A percentile compares a stretch with the other conserved stretches of the same genome.
Evolutionary conservation across 2,797 vertebrate genomes (phyloP).

Genomic region (Pagetopsis macropterus): DNA sequence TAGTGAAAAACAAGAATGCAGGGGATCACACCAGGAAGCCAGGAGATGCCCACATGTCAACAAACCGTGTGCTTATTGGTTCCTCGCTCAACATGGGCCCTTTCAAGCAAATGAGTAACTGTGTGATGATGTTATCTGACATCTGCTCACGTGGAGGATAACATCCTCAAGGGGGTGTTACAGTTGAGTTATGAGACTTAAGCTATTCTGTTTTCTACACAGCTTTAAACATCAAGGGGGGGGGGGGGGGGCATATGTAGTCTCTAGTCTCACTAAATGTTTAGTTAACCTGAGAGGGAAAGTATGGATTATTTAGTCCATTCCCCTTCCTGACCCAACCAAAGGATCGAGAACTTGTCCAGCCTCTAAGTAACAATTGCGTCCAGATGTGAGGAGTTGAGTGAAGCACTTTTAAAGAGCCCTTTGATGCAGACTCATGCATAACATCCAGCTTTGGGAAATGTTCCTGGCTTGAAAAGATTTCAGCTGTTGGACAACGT

Average conservation of each 20-base stretch:
- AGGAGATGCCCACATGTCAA: conserved; percentile 77
- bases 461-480: conserved; percentile 70
- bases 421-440: conserved; percentile 77
- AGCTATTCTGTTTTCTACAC: conserved; percentile 12
- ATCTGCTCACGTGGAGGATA: conserved; percentile 42
- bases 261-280: conserved; percentile 17
- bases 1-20: conserved; percentile 69
- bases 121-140: conserved; percentile 48
- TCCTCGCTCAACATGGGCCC: conserved; percentile 60
- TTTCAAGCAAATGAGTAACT: conserved; percentile 53
- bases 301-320: conserved; percentile 52
- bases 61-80: conserved; percentile 57
- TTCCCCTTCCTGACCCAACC: conserved; percentile 44
- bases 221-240: conserved; percentile 4
- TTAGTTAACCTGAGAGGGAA: conserved; percentile 33
- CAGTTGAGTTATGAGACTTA: conserved; percentile 26
- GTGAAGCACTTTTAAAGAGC: conserved; percentile 52
- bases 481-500: conserved; percentile 79
- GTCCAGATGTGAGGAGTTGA: conserved; percentile 82
- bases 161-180: conserved; percentile 20
- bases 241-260: background rate
- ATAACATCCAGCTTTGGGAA: conserved; percentile 70
- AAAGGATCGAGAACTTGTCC: conserved; percentile 56
- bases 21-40: conserved; percentile 75
- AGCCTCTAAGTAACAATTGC: conserved; percentile 80